phyloP scores from a whole-genome alignment of 2,888 invertebrate species.

The Platycheirus rosarum region DNA sequence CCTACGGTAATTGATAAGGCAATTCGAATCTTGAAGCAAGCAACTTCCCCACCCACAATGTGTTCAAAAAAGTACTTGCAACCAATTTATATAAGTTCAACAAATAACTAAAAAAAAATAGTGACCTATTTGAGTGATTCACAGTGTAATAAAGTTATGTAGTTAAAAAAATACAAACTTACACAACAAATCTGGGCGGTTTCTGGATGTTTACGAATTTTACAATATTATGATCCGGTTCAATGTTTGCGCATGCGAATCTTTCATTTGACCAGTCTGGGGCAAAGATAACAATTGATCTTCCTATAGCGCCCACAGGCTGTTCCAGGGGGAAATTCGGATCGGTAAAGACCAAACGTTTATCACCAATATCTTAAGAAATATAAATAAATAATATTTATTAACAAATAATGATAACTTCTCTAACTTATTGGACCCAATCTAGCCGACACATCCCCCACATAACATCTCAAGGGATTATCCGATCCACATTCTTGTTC shows the following conservation, averaged over 20 bases:
- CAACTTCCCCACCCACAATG: too few species aligned
- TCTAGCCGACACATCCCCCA: constrained; percentile 94
- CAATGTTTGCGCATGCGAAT: constrained; percentile 95
- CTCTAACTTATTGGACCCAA: constrained; percentile 89
- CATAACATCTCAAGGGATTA: constrained; percentile 94
- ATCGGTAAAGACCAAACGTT: constrained; percentile 91
- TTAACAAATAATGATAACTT: not conserved
- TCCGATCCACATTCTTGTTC: constrained; percentile 93
- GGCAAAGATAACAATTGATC: constrained; percentile 92
- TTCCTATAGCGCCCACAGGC: constrained; percentile 89
- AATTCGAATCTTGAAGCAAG: too few species aligned
- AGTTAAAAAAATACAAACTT: constrained; percentile 78
- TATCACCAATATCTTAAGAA: constrained; percentile 87
- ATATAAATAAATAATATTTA: not conserved
- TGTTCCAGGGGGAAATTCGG: constrained; percentile 94
- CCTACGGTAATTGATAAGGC: too few species aligned
- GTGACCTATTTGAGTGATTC: too few species aligned
- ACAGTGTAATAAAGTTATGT: not conserved
- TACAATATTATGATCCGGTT: constrained; percentile 94
- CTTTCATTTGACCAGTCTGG: constrained; percentile 88
- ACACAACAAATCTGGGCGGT: constrained; percentile 94
- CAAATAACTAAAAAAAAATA: too few species aligned
- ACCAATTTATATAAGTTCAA: too few species aligned
- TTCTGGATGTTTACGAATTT: constrained; percentile 94
- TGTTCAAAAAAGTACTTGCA: too few species aligned